Percentiles rank a stretch among this genome's conserved stretches.
Conservation (phyloP, 2,113 vertebrate species). For the Bos indicus region DNA sequence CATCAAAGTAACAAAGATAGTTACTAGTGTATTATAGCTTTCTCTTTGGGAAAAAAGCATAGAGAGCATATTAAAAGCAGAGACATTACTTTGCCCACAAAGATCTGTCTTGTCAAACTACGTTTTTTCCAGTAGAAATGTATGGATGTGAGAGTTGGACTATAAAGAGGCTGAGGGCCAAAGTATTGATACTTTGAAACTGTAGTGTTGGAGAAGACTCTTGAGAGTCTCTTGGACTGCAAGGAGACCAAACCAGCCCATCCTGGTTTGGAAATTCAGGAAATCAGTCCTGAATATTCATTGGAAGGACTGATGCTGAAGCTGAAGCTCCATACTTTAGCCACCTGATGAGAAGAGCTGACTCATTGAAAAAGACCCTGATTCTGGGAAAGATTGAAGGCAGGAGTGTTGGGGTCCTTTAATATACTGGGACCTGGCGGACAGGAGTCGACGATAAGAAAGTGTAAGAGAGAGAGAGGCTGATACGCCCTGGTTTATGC, state of each 20-base stretch:
- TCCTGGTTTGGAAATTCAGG: background rate
- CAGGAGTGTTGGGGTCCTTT: background rate
- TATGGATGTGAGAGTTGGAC: background rate
- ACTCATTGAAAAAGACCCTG: background rate
- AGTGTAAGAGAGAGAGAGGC: too few relatives aligned
- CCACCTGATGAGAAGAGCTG: background rate
- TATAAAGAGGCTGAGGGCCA: background rate
- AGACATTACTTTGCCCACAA: background rate
- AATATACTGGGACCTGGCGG: accelerated
- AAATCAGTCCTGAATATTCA: background rate
- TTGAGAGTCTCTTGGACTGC: background rate
- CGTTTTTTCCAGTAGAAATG: background rate
- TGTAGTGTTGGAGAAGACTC: background rate
- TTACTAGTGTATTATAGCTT: background rate
- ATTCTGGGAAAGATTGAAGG: background rate
- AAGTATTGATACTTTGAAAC: background rate
- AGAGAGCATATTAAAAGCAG: background rate
- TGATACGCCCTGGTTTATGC: too few relatives aligned
- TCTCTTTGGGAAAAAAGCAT: background rate
- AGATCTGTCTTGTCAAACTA: background rate
- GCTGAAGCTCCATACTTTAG: background rate
- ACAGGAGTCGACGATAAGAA: too few relatives aligned
- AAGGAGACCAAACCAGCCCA: background rate
- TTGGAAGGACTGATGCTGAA: background rate
- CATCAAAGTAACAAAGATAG: background rate